Evolutionary conservation across 1,140 invertebrate species (phyloP).

Genomic region (Ephestia elutella): DNA sequence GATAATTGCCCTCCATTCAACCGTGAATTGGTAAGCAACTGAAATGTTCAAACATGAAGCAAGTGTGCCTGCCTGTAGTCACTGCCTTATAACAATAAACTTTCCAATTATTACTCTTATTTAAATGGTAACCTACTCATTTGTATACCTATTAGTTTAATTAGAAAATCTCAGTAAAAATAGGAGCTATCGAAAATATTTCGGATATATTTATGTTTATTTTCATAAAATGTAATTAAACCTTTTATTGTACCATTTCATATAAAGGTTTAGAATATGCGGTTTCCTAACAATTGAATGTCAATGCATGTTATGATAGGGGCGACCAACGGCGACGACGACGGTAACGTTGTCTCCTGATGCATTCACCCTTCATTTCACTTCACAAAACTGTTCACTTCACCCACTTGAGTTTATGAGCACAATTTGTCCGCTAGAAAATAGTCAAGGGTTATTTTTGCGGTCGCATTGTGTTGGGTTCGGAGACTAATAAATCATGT

Average conservation of each 20-base stretch:
- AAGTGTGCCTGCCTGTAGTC: not conserved
- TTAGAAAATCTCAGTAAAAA: too few species aligned
- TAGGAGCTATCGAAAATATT: too few species aligned
- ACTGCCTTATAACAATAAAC: too few species aligned
- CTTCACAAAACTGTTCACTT: constrained; percentile 12
- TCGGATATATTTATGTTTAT: too few species aligned
- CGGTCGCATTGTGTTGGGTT: constrained; percentile 56
- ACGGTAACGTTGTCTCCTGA: not conserved
- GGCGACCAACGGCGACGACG: too few species aligned
- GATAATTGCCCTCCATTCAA: constrained; percentile 28
- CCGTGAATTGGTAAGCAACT: constrained; percentile 18
- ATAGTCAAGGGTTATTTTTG: constrained; percentile 68
- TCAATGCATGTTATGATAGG: constrained; percentile 29
- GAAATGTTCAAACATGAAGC: not conserved
- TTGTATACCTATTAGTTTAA: too few species aligned
- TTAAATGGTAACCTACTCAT: too few species aligned
- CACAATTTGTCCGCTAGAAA: constrained; percentile 53
- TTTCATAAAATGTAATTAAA: too few species aligned
- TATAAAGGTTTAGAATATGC: too few species aligned
- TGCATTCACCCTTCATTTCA: not conserved
- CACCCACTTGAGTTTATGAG: constrained; percentile 25
- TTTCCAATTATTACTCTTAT: too few species aligned
- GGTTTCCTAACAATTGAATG: constrained; percentile 18
- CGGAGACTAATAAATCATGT: constrained; percentile 58
- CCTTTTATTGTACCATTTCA: too few species aligned